A percentile compares a stretch with the other conserved stretches of the same genome.
These are phyloP conservation scores for Teinopalpus imperialis DNA, from an alignment of 2,888 invertebrate species.

Conservation along the genomic window DNA sequence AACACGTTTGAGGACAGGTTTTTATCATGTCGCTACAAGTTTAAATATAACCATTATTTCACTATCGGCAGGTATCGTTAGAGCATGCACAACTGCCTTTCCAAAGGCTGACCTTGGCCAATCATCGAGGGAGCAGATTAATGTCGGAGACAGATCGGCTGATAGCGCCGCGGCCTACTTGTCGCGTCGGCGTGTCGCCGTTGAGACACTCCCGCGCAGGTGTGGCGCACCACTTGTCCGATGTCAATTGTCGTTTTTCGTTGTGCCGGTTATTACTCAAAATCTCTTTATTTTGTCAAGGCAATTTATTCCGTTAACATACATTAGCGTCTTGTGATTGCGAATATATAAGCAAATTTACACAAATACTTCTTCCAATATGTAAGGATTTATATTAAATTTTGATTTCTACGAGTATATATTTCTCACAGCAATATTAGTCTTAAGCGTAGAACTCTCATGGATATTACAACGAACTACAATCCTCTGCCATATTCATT, in stretches of 20 bases:
- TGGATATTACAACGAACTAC: too few species aligned
- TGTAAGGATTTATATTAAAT: too few species aligned
- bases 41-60: slow-evolving; percentile 25
- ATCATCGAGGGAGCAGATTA: slow-evolving; percentile 38
- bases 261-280: not conserved
- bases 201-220: slow-evolving; percentile 15
- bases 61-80: slow-evolving; percentile 21
- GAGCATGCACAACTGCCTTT: slow-evolving; percentile 43
- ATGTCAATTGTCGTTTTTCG: not conserved
- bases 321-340: too few species aligned
- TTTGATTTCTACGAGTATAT: too few species aligned
- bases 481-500: too few species aligned
- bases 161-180: slow-evolving; percentile 13
- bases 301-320: too few species aligned
- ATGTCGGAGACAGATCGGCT: slow-evolving; percentile 47
- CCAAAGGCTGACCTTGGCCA: slow-evolving; percentile 55
- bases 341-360: too few species aligned
- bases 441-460: too few species aligned
- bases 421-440: too few species aligned
- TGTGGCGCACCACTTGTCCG: slow-evolving; percentile 5
- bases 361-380: too few species aligned
- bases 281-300: too few species aligned
- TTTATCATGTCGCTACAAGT: slow-evolving; percentile 20
- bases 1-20: slow-evolving; percentile 24
- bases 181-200: slow-evolving; percentile 13